Percentiles rank a stretch among this genome's conserved stretches.
phyloP scores from a whole-genome alignment of 2,888 invertebrate species.

The Lucinisca nassula region DNA sequence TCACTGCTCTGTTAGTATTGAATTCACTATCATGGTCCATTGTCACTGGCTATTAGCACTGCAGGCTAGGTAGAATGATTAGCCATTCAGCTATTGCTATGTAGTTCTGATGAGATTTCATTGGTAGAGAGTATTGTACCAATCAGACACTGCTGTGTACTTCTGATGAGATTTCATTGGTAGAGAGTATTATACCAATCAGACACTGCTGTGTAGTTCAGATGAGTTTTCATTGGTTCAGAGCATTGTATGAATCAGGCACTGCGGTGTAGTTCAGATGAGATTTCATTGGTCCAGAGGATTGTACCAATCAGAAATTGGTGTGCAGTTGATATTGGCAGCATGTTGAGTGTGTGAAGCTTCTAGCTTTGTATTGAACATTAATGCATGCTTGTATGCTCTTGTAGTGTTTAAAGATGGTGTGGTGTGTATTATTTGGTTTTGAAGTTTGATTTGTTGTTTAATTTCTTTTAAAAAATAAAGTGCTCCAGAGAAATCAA shows the following conservation, averaged over 20 bases:
- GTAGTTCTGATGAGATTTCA: too few relatives aligned
- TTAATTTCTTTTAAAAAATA: too few relatives aligned
- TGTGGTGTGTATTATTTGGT: neutral
- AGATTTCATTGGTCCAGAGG: neutral
- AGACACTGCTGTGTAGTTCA: neutral
- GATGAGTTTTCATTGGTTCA: neutral
- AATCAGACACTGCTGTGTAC: neutral
- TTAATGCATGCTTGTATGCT: neutral
- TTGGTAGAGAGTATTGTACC: neutral
- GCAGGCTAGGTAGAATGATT: conserved; percentile 41
- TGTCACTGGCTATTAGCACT: conserved; percentile 19
- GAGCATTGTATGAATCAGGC: neutral
- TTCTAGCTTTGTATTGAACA: neutral
- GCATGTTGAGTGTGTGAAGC: neutral
- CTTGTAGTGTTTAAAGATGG: neutral
- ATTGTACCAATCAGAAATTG: neutral
- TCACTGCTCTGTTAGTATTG: too few relatives aligned
- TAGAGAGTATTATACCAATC: neutral
- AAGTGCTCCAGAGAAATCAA: too few relatives aligned
- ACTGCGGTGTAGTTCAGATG: neutral
- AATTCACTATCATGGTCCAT: neutral
- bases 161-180: neutral
- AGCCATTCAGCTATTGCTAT: neutral
- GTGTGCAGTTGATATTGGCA: neutral
- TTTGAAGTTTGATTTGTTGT: too few relatives aligned